Conservation (phyloP, 2,888 invertebrate genomes). For the Lepas anatifera region DNA sequence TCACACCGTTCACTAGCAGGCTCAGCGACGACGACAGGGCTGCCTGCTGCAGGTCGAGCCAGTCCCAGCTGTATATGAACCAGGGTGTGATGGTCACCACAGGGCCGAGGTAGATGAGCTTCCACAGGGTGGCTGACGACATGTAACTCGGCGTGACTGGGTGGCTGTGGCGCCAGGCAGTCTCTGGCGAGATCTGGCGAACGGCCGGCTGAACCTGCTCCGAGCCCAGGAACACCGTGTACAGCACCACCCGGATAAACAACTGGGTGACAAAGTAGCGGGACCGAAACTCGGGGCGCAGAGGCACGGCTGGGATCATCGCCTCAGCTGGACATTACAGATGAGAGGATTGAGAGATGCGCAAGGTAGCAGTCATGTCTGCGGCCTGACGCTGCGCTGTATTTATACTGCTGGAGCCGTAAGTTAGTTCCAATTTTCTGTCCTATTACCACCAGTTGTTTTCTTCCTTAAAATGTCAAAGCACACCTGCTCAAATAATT, state of each 20-base stretch:
- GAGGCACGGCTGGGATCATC: too few relatives aligned
- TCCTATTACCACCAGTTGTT: too few relatives aligned
- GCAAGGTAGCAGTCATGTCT: too few relatives aligned
- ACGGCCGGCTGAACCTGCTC: background rate
- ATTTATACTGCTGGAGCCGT: too few relatives aligned
- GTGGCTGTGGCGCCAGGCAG: conserved; percentile 65
- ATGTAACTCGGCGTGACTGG: conserved; percentile 59
- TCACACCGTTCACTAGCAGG: conserved; percentile 50
- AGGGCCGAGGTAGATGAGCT: conserved; percentile 51
- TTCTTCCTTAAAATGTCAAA: too few relatives aligned
- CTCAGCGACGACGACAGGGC: conserved; percentile 32
- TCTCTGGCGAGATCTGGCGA: conserved; percentile 59
- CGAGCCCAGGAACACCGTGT: background rate
- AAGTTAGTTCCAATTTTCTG: too few relatives aligned
- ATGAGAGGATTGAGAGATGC: too few relatives aligned
- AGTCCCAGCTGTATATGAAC: conserved; percentile 47
- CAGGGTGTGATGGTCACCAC: conserved; percentile 42
- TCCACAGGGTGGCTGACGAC: conserved; percentile 51
- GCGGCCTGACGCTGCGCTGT: too few relatives aligned
- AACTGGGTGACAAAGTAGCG: background rate
- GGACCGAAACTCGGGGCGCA: background rate
- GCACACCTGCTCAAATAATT: too few relatives aligned
- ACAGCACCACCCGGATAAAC: background rate
- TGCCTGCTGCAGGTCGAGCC: conserved; percentile 47
- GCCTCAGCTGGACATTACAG: too few relatives aligned